A percentile compares a stretch with the other conserved stretches of the same genome.
phyloP scores from a whole-genome alignment of 2,113 vertebrate genomes.

The Mola mola region DNA sequence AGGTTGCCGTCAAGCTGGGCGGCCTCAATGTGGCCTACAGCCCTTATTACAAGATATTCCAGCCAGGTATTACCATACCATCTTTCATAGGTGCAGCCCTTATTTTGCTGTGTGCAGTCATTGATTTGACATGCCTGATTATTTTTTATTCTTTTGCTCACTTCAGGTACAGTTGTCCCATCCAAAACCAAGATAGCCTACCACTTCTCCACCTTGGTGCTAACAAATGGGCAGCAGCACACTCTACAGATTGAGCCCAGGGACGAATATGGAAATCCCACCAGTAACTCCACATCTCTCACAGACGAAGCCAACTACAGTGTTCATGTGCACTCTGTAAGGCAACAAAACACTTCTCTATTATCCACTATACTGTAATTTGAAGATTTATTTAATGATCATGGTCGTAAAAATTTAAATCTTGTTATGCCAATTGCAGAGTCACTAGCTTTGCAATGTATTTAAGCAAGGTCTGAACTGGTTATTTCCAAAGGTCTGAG shows the following conservation, averaged over 20 bases:
- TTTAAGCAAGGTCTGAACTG: neutral
- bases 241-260: conserved; percentile 95
- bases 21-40: conserved; percentile 97
- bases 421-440: conserved; percentile 5
- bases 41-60: conserved; percentile 97
- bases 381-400: conserved; percentile 23
- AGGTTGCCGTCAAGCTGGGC: conserved; percentile 93
- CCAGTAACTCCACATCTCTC: conserved; percentile 90
- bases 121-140: neutral
- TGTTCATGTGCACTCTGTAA: conserved; percentile 82
- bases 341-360: conserved; percentile 3
- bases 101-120: neutral
- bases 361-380: neutral
- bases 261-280: conserved; percentile 97
- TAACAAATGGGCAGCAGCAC: conserved; percentile 92
- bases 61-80: conserved; percentile 85
- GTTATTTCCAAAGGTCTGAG: neutral
- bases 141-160: conserved; percentile 29
- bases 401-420: too few species aligned
- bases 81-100: neutral
- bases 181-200: conserved; percentile 97
- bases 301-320: conserved; percentile 93
- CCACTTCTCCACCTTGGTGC: conserved; percentile 97
- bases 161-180: conserved; percentile 93
- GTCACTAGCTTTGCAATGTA: neutral